Base-by-base conservation (phyloP, 64 coral and sea anemone species). In the Montipora sp. region DNA sequence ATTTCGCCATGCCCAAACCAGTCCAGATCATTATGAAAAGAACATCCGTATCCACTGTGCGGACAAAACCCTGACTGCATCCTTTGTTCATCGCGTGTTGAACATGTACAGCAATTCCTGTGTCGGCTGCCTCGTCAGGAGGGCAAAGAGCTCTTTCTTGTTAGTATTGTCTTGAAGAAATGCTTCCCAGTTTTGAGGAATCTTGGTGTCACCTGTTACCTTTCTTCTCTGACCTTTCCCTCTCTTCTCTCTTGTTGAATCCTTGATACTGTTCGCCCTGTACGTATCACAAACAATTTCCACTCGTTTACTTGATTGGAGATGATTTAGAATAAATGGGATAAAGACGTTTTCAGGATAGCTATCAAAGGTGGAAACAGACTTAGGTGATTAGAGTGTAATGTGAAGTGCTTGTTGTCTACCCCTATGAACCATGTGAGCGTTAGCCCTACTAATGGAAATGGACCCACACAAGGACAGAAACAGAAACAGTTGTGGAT, bases 121-220 rank as follows among this genome's bases (percentile, higher is more conserved):
- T 57, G 53, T 57, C 53, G 53, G 53, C 53, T 57, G 5, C 53
- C 47, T 50, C 72, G 73, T 78, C 51, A 87, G 43, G 20, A 87
- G 84, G 0, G 36, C 47, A 79, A 87, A 93, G n/a, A 86, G 90
- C 78, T 92, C 73, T 63, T 92, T 75, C 76, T 93, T 93, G 66
- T 59, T 81, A 1, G 75, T 86, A 3, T 57, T 57, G 53, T 57
- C 53, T 57, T 57, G 53, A 57, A 5, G 53, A 57, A 57, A 57
- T 57, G 15, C 66, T 84, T 66, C 8, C 72, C 86, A 75, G 48
- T 77, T 88, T 53, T 5, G 47, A 75, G 86, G 86, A 53, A 89
- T 49, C 21, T 77, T 87, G 48, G 49, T 59, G 55, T 77, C 68
- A 23, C 73, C 67, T 58, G 90, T 49, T 10, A 92, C 78, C n/a